phyloP scores from a whole-genome alignment of 2,797 vertebrate species.

The Sebastes kiyomatsui region DNA sequence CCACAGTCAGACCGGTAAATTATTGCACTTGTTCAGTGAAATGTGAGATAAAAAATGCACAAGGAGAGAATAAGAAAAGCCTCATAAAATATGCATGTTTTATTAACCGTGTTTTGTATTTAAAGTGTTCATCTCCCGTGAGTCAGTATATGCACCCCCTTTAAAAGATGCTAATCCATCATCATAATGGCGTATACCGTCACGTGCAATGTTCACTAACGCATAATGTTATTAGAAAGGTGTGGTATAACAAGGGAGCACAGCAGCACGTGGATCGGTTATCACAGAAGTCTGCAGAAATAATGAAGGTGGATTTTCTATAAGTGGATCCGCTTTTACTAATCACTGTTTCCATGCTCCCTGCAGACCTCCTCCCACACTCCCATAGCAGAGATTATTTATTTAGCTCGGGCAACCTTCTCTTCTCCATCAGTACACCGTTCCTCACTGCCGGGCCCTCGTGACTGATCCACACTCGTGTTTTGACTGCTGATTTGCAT shows the following conservation, averaged over 20 bases:
- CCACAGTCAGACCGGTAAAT: not conserved
- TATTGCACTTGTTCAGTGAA: not conserved
- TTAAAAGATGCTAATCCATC: constrained; percentile 17
- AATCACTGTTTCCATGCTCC: constrained; percentile 66
- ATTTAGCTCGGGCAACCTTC: constrained; percentile 45
- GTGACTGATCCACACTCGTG: constrained; percentile 3
- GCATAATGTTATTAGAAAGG: constrained; percentile 4
- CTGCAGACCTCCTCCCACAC: constrained; percentile 69
- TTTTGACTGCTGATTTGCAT: constrained; percentile 24
- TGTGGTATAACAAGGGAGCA: not conserved
- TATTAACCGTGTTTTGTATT: not conserved
- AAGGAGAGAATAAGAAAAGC: not conserved
- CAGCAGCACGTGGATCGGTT: constrained; percentile 9
- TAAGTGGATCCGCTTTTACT: constrained; percentile 66
- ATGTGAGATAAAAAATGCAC: not conserved
- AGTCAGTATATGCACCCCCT: not conserved
- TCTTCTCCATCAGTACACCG: not conserved
- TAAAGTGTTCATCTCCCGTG: not conserved
- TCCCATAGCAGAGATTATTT: constrained; percentile 60
- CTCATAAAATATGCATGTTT: constrained; percentile 2
- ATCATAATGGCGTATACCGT: not conserved
- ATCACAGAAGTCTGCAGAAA: constrained; percentile 40
- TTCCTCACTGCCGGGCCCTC: not conserved
- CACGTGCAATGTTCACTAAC: not conserved
- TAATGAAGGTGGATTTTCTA: constrained; percentile 57